Percentiles rank a stretch among this genome's conserved stretches.
Conservation (phyloP, 2,797 vertebrate genomes). For the Oreonectes daqikongensis region DNA sequence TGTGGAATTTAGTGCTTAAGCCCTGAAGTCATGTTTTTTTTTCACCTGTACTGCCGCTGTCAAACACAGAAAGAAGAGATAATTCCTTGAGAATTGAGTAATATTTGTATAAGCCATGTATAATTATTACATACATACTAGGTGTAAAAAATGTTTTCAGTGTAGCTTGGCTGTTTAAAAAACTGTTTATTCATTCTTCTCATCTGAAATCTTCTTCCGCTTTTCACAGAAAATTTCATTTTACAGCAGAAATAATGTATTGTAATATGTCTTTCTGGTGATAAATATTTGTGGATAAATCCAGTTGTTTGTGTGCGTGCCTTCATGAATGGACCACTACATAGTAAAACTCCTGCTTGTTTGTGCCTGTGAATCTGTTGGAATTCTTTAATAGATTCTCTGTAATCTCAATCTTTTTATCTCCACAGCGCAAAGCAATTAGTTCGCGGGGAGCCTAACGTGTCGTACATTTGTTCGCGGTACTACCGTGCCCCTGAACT, state of each 20-base stretch:
- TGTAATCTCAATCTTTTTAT: slow-evolving; percentile 39
- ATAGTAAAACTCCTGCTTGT: not conserved
- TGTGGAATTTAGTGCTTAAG: not conserved
- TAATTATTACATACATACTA: not conserved
- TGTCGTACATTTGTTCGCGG: slow-evolving; percentile 96
- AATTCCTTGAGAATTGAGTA: not conserved
- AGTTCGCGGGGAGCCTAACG: slow-evolving; percentile 91
- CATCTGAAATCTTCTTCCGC: not conserved
- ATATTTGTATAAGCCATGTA: not conserved
- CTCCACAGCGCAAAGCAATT: slow-evolving; percentile 87
- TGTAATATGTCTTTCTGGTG: too few relatives aligned
- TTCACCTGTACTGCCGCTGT: not conserved
- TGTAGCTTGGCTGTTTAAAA: too few relatives aligned
- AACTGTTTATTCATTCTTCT: not conserved
- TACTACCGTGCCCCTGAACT: slow-evolving; percentile 95
- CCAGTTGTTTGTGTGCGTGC: too few relatives aligned
- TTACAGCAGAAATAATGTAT: too few relatives aligned
- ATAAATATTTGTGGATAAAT: too few relatives aligned
- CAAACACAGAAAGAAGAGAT: not conserved
- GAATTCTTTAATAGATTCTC: slow-evolving; percentile 3
- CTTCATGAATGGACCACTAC: not conserved
- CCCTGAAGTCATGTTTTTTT: not conserved
- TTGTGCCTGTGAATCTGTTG: not conserved
- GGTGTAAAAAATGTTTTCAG: too few relatives aligned
- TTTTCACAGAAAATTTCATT: too few relatives aligned